Evolutionary conservation across 2,113 vertebrate genomes (phyloP), one percentile per base, ranked within the genome.

Genomic region (Pongo abelii): DNA sequence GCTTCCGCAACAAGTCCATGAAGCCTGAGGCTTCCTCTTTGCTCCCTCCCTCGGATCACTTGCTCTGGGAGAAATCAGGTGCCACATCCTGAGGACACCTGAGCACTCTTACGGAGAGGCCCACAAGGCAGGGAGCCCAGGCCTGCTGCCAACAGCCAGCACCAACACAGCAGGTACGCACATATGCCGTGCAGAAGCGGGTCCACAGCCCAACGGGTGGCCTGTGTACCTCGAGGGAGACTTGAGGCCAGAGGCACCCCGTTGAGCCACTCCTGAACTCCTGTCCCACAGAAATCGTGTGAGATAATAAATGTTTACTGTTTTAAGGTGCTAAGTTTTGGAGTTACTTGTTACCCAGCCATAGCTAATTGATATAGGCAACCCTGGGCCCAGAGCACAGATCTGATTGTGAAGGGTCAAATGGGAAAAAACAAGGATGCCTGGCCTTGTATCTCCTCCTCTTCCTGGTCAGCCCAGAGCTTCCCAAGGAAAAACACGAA

Each of bases 181-280:
- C 1, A 9, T 1, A 30, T 0, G 0, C 32, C 4, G 0, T 2
- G 1, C 3, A 2, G 25, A 2, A 32, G 18, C 8, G 3, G 32
- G 30, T 2, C 9, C 18, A 72, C 30, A 5, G 46, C 43, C 46
- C 7, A 6, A 27, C 23, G 0, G 27, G 4, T 17, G n/a, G 90
- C 89, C 50, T 5, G 7, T 3, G 6, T 0, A 0, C 30, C 80
- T 23, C 1, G 0, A 0, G 5, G 30, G 20, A 30, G 22, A 23
- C 48, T 2, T 4, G 0, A 1, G 57, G 79, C 23, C 38, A 55
- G 48, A 57, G 23, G 46, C 1, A 2, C 38, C 50, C 18, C 5
- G 35, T 52, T 3, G 6, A 84, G 74, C 48, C 22, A 1, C 57
- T 30, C 43, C 50, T 72, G 0, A 16, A 7, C 38, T 13, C 74